Conservation (phyloP, 2,888 invertebrate species). For the Xestia ashworthii region DNA sequence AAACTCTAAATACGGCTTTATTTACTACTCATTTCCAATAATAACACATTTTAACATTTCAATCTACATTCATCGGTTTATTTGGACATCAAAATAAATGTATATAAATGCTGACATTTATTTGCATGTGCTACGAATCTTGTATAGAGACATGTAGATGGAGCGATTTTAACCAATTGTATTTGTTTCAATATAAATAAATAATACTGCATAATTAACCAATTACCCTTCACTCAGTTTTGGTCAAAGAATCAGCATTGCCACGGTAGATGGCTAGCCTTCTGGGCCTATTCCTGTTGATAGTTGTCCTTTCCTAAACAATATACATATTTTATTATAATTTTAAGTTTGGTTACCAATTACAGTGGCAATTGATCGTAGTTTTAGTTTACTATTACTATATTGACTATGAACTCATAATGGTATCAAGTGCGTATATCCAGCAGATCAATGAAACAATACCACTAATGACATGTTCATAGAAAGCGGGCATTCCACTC, state of each 20-base stretch:
- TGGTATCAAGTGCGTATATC: conserved; percentile 7
- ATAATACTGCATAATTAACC: not conserved
- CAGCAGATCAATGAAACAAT: conserved; percentile 23
- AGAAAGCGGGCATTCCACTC: conserved; percentile 65
- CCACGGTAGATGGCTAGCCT: no score
- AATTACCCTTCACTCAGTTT: not conserved
- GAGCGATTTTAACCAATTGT: not conserved
- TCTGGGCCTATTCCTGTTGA: not conserved
- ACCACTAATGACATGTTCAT: conserved; percentile 63
- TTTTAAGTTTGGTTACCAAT: not conserved
- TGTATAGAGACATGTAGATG: no score
- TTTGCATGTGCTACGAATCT: not conserved
- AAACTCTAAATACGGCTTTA: no score
- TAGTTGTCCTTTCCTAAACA: not conserved
- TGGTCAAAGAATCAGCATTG: no score
- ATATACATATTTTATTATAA: not conserved
- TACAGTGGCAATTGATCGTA: not conserved
- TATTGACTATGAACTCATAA: not conserved
- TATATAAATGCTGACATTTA: not conserved
- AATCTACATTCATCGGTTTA: no score
- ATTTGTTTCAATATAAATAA: not conserved
- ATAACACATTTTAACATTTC: no score
- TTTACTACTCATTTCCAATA: not conserved
- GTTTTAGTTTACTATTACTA: not conserved
- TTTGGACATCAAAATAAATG: not conserved